Percentiles rank a stretch among this genome's conserved stretches.
Evolutionary conservation across 2,797 vertebrate species (phyloP).

Genomic region (Melanogrammus aeglefinus): DNA sequence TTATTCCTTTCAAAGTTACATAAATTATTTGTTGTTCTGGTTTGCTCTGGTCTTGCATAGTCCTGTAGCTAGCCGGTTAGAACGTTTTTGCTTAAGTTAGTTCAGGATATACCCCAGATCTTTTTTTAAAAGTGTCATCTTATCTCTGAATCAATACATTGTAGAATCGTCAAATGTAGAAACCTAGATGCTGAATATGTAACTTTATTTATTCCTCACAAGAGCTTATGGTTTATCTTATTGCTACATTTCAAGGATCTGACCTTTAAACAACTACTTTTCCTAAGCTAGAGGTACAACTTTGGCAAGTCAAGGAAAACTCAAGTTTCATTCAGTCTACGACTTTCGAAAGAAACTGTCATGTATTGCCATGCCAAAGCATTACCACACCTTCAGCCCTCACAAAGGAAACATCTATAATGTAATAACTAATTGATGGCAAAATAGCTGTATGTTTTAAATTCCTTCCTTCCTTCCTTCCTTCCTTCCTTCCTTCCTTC

Average conservation of each 20-base stretch:
- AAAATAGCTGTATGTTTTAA: neutral
- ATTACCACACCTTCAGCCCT: slow-evolving; percentile 23
- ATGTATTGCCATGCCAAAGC: slow-evolving; percentile 44
- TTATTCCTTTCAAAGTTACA: neutral
- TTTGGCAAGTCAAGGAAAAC: slow-evolving; percentile 40
- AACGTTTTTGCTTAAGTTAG: neutral
- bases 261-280: neutral
- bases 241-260: neutral
- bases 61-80: neutral
- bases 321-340: slow-evolving; percentile 60
- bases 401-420: slow-evolving; percentile 9
- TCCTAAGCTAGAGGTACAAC: slow-evolving; percentile 9
- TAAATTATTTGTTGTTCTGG: neutral
- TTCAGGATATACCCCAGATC: neutral
- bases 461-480: neutral
- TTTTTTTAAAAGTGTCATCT: neutral
- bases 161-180: neutral
- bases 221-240: neutral
- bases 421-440: neutral
- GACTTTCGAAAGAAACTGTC: slow-evolving; percentile 63
- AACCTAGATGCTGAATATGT: neutral
- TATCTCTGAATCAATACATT: neutral
- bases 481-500: neutral
- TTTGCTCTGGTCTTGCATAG: neutral
- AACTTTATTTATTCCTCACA: neutral